Conservation (phyloP, 1,140 invertebrate species). For the Drosophila novamexicana region DNA sequence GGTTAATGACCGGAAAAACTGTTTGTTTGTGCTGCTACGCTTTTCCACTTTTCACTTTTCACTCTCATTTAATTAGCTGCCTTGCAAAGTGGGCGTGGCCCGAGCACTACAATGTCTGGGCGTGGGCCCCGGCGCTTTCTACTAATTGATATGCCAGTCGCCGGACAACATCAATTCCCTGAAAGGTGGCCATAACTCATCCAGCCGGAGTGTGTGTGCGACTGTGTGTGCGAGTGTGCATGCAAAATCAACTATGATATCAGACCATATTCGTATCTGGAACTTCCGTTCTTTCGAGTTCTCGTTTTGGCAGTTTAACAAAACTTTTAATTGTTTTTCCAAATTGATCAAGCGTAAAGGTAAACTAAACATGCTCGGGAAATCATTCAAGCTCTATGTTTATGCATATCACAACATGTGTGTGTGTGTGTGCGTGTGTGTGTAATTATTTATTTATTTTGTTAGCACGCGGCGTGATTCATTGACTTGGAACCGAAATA, state of each 20-base stretch:
- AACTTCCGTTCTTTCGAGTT: conserved; percentile 60
- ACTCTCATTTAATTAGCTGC: conserved; percentile 7
- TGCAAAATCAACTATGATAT: conserved; percentile 73
- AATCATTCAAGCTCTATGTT: conserved; percentile 38
- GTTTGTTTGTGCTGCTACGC: conserved; percentile 12
- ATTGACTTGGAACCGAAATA: conserved; percentile 38
- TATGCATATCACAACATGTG: conserved; percentile 21
- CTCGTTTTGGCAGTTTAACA: conserved; percentile 50
- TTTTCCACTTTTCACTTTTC: conserved; percentile 1
- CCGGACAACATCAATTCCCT: conserved; percentile 48
- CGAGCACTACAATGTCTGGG: conserved; percentile 30
- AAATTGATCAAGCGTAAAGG: conserved; percentile 75
- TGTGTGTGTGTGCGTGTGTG: conserved; percentile 2
- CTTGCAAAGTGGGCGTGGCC: conserved; percentile 37
- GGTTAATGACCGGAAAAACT: conserved; percentile 72
- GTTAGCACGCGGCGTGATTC: conserved; percentile 1
- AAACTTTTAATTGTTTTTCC: conserved; percentile 72
- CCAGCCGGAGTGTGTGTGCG: neutral
- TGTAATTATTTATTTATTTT: neutral
- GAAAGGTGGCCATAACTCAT: conserved; percentile 55
- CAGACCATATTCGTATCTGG: conserved; percentile 64
- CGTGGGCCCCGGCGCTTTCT: conserved; percentile 68
- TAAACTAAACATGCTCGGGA: conserved; percentile 44
- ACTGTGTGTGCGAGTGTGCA: no score
- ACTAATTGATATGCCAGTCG: conserved; percentile 74